Conservation (phyloP, 2,113 vertebrate species). For the Melanerpes formicivorus region DNA sequence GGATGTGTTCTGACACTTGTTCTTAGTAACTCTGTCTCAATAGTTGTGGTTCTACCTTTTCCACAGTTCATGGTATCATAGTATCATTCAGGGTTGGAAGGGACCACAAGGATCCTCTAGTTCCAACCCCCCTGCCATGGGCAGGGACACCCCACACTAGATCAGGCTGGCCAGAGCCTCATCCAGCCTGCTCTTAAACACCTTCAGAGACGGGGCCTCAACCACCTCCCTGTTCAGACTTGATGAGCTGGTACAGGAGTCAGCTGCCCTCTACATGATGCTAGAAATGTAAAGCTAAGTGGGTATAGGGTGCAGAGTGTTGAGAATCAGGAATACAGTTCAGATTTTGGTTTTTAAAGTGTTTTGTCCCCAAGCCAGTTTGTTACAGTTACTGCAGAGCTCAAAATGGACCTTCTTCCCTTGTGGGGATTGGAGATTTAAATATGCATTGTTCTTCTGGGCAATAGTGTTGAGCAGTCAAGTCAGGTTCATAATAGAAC, state of each 20-base stretch:
- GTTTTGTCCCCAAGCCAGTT: neutral
- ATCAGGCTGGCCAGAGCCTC: too few species aligned
- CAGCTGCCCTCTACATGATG: neutral
- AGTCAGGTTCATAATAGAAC: constrained; percentile 55
- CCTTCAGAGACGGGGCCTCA: too few species aligned
- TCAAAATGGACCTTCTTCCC: neutral
- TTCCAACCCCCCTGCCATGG: too few species aligned
- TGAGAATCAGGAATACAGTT: neutral
- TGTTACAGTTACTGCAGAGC: neutral
- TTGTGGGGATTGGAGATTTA: constrained; percentile 33
- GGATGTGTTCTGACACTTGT: neutral
- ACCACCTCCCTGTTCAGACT: neutral
- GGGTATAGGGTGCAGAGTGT: neutral
- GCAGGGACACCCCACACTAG: too few species aligned
- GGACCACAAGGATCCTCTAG: too few species aligned
- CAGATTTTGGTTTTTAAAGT: neutral
- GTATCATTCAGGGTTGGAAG: too few species aligned
- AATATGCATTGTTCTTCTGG: constrained; percentile 52
- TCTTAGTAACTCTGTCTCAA: neutral
- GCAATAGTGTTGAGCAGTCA: constrained; percentile 30
- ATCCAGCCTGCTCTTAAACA: too few species aligned
- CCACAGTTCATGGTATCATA: neutral
- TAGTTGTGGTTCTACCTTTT: neutral
- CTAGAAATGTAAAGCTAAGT: neutral
- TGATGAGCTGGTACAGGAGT: neutral